A percentile compares a stretch with the other conserved stretches of the same genome.
Conservation (phyloP, 2,888 invertebrate species). For the Drosophila longiperda region DNA sequence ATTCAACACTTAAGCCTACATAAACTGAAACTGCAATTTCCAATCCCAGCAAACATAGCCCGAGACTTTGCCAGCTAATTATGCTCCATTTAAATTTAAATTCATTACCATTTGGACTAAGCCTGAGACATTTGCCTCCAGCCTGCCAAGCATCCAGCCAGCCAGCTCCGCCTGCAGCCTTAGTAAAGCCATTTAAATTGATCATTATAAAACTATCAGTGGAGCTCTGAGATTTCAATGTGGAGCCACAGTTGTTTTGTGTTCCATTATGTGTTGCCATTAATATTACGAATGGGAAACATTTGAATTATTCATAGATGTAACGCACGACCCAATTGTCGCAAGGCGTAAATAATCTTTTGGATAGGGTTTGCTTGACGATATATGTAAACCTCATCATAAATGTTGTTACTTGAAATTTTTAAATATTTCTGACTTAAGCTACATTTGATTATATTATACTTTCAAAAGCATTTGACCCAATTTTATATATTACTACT, state of each 20-base stretch:
- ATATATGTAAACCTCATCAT: background rate
- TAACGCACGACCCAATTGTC: slow-evolving; percentile 62
- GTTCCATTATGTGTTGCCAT: slow-evolving; percentile 67
- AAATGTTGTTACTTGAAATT: background rate
- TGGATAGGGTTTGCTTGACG: background rate
- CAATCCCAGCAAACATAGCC: slow-evolving; percentile 13
- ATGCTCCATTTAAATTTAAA: slow-evolving; percentile 75
- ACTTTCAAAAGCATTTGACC: background rate
- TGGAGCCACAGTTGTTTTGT: slow-evolving; percentile 45
- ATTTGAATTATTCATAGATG: slow-evolving; percentile 72
- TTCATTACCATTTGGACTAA: slow-evolving; percentile 71
- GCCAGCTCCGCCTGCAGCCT: slow-evolving; percentile 16
- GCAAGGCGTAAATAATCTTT: slow-evolving; percentile 51
- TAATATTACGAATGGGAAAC: slow-evolving; percentile 59
- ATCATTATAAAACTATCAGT: slow-evolving; percentile 79
- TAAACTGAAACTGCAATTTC: slow-evolving; percentile 34
- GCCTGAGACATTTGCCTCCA: slow-evolving; percentile 32
- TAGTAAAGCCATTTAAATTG: slow-evolving; percentile 68
- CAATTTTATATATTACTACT: background rate
- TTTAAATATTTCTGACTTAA: background rate
- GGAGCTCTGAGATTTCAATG: slow-evolving; percentile 5
- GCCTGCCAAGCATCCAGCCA: background rate
- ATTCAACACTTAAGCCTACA: slow-evolving; percentile 24
- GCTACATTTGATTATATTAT: background rate
- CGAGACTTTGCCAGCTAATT: slow-evolving; percentile 59